These are phyloP conservation scores for Nyctalus aviator DNA, from an alignment of 2,797 vertebrate genomes.

Conservation along the genomic window DNA sequence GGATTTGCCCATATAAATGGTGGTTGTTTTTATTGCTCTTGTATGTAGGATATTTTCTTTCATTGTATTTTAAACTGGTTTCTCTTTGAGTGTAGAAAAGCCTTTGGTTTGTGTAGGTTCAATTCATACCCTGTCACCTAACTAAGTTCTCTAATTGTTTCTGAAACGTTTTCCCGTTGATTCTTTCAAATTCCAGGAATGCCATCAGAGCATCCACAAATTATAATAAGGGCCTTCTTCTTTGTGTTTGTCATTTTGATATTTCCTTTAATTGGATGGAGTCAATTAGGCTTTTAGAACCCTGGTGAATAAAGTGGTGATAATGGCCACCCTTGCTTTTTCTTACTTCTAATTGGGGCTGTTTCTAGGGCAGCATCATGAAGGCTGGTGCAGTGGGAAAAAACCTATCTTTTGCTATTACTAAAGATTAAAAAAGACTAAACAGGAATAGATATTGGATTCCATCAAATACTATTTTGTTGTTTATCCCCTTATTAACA, in stretches of 20 bases:
- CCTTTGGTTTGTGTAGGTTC: background rate
- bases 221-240: background rate
- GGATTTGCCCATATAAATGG: background rate
- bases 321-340: background rate
- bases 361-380: background rate
- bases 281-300: background rate
- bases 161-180: conserved; percentile 15
- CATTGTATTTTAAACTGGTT: conserved; percentile 35
- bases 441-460: background rate
- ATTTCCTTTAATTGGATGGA: background rate
- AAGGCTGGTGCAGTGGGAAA: background rate
- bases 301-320: background rate
- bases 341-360: background rate
- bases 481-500: background rate
- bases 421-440: background rate
- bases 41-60: conserved; percentile 1
- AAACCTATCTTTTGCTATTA: background rate
- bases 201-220: background rate
- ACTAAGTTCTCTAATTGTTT: background rate
- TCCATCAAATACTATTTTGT: conserved; percentile 27
- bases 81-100: conserved; percentile 7
- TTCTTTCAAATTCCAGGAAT: background rate
- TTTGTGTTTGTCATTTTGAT: background rate
- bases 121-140: conserved; percentile 1
- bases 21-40: conserved; percentile 3